phyloP scores from a whole-genome alignment of 2,797 vertebrate species.

The Danio choprae region DNA sequence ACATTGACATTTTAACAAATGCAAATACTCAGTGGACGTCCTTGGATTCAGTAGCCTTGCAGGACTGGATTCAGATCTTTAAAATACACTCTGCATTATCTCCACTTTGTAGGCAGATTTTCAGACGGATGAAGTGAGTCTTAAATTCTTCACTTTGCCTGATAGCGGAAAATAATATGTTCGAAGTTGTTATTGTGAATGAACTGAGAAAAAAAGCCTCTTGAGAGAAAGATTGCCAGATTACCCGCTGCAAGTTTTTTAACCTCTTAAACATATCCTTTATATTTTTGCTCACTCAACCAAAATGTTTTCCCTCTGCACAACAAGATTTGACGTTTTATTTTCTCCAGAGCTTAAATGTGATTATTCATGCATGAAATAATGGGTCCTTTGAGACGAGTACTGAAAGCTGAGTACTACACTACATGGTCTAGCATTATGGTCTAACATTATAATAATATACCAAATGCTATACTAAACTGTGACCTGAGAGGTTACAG shows the following conservation, averaged over 20 bases:
- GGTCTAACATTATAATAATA: conserved; percentile 5
- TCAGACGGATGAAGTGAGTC: neutral
- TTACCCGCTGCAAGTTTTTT: neutral
- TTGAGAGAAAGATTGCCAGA: neutral
- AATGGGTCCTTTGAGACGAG: neutral
- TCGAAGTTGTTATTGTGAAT: neutral
- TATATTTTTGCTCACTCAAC: neutral
- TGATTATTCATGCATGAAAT: conserved; percentile 14
- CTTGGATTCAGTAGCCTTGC: conserved; percentile 3
- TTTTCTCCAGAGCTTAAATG: neutral
- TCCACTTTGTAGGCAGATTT: neutral
- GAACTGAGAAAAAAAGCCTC: neutral
- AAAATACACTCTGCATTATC: neutral
- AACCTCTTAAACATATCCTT: neutral
- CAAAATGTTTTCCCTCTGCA: conserved; percentile 5
- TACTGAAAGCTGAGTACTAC: neutral
- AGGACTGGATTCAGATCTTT: neutral
- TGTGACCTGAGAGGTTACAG: neutral
- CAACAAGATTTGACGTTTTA: conserved; percentile 9
- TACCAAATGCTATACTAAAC: neutral
- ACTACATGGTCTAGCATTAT: neutral
- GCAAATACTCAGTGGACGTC: neutral
- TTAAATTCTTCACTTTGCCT: neutral
- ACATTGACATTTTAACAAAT: neutral
- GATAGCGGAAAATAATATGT: neutral